These are phyloP conservation scores for Pachyuromys duprasi DNA, from an alignment of 2,797 vertebrate species.

Conservation along the genomic window DNA sequence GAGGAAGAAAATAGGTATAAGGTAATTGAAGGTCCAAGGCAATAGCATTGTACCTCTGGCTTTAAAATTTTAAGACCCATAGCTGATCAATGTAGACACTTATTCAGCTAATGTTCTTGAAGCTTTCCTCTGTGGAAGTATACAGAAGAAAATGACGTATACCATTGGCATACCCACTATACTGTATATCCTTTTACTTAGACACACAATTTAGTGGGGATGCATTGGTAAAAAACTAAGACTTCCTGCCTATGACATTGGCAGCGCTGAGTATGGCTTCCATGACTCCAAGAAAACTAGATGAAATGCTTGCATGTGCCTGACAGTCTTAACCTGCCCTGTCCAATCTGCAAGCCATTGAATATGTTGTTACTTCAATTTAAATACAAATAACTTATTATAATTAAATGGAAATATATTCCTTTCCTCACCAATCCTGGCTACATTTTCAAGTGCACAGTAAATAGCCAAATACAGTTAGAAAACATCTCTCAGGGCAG, in stretches of 20 bases:
- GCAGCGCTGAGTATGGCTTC: neutral
- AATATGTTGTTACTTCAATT: neutral
- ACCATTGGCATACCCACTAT: neutral
- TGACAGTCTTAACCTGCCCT: neutral
- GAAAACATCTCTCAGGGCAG: neutral
- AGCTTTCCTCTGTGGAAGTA: neutral
- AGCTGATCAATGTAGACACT: neutral
- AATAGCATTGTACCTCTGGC: neutral
- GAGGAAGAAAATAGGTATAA: conserved; percentile 49
- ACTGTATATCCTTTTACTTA: neutral
- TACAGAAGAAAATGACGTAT: neutral
- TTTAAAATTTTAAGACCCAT: neutral
- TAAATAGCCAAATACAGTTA: no score
- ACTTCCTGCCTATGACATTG: neutral
- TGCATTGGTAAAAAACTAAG: neutral
- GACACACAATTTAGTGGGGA: neutral
- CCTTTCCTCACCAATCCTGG: no score
- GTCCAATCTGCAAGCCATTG: neutral
- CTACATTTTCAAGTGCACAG: neutral
- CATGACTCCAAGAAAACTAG: neutral
- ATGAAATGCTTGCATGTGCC: neutral
- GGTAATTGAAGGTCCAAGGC: neutral
- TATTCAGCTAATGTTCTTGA: conserved; percentile 1
- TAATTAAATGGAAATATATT: neutral
- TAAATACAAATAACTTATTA: neutral